Base-by-base conservation (phyloP, 1,140 invertebrate genomes). In the Goniozus legneri region DNA sequence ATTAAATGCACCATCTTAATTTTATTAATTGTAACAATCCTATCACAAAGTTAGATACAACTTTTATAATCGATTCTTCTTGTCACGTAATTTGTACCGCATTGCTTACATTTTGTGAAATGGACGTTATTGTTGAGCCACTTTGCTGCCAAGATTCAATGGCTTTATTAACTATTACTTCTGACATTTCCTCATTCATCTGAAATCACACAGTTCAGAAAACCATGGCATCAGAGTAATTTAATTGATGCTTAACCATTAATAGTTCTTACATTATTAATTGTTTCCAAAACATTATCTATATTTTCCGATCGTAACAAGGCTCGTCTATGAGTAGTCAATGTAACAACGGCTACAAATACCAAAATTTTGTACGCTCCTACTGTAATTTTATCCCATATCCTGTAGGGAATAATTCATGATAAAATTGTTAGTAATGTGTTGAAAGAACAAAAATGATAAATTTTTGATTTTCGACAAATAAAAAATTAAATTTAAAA, bases 341-440 rank as follows among this genome's bases (percentile, higher is more conserved):
- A 75, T 21, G 89, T 73, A 48, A 86, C 83, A 13, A 91, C 78
- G 38, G 84, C 84, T 3, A 91, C 83, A 75, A 84, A 92, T 2
- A 87, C 81, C 47, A 94, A 77, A 54, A 93, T 87, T 73, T 86
- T 88, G 27, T 82, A 84, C 3, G 88, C 89, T 16, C 91, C 90
- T 35, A 88, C 89, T 62, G 87, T 84, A 12, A 94, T 77, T 77
- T 92, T 92, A 63, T 95, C 91, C 87, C 88, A 92, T 47, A 94
- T 85, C 69, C 89, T 91, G 51, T 62, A 79, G 79, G 13, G 34
- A 41, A 38, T 43, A 49, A 38, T 34, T 41, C 27, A 27, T 27
- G 10, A 27, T 4, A 27, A 27, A 27, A 45, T 36, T 52, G 16
- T 42, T 16, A 30, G 20, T 13, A n/a, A n/a, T n/a, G n/a, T n/a